Conservation (phyloP, 2,888 invertebrate genomes). For the Galeruca laticollis region DNA sequence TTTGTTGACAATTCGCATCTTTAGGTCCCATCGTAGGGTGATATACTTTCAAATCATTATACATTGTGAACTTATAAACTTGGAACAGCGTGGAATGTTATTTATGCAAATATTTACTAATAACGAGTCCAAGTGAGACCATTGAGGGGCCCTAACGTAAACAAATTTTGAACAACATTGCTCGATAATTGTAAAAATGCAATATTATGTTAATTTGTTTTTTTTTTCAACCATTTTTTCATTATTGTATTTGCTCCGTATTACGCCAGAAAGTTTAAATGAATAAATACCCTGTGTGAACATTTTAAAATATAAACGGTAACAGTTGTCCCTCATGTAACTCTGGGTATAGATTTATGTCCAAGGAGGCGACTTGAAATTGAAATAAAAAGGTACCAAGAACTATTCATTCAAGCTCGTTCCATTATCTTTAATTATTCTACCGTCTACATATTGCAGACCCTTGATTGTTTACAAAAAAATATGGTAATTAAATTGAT, state of each 20-base stretch:
- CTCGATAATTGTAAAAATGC: too few species aligned
- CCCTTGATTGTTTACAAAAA: slow-evolving; percentile 21
- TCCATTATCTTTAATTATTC: slow-evolving; percentile 15
- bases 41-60: too few species aligned
- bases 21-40: too few species aligned
- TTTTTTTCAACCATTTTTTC: not conserved
- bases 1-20: too few species aligned
- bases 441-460: not conserved
- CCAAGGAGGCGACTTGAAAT: not conserved
- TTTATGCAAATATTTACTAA: too few species aligned
- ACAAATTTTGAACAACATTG: too few species aligned
- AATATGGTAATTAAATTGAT: slow-evolving; percentile 1
- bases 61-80: too few species aligned
- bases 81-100: too few species aligned
- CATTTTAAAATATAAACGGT: not conserved
- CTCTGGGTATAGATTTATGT: slow-evolving; percentile 3
- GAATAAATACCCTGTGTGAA: not conserved
- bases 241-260: not conserved
- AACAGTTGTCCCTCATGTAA: not conserved
- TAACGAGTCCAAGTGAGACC: too few species aligned
- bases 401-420: not conserved
- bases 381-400: slow-evolving; percentile 1
- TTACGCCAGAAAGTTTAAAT: too few species aligned
- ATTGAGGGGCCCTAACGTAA: too few species aligned
- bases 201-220: not conserved